A percentile compares a stretch with the other conserved stretches of the same genome.
Conservation (phyloP, 2,113 vertebrate species). For the Nicator chloris region DNA sequence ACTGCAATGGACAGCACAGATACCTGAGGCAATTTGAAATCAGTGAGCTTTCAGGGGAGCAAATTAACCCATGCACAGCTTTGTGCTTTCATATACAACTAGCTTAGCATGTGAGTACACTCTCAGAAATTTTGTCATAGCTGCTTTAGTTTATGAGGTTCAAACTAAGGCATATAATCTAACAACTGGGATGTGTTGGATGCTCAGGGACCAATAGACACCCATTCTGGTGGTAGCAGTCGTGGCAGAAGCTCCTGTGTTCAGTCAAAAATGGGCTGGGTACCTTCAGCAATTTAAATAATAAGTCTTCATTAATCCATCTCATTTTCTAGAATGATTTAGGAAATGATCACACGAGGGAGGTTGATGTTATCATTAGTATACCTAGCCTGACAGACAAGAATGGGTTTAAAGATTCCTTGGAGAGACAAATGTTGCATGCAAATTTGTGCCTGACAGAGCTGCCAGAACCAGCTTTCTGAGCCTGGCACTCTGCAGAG, state of each 20-base stretch:
- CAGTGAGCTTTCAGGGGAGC: background rate
- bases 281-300: constrained; percentile 37
- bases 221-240: background rate
- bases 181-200: background rate
- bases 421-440: constrained; percentile 8
- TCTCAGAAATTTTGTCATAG: background rate
- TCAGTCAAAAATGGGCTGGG: constrained; percentile 13
- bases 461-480: constrained; percentile 25
- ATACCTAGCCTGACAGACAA: constrained; percentile 43
- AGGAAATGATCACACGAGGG: constrained; percentile 50
- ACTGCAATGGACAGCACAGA: background rate
- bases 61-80: background rate
- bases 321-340: constrained; percentile 42
- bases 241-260: background rate
- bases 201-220: background rate
- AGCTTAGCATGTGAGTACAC: background rate
- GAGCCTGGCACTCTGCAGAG: background rate
- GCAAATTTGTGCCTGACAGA: constrained; percentile 20
- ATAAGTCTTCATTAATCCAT: constrained; percentile 55
- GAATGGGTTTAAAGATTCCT: constrained; percentile 29
- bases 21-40: background rate
- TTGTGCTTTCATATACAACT: background rate
- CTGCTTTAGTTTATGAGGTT: background rate
- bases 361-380: constrained; percentile 42
- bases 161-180: background rate